phyloP scores from a whole-genome alignment of 2,113 vertebrate species.

The Polyodon spathula region DNA sequence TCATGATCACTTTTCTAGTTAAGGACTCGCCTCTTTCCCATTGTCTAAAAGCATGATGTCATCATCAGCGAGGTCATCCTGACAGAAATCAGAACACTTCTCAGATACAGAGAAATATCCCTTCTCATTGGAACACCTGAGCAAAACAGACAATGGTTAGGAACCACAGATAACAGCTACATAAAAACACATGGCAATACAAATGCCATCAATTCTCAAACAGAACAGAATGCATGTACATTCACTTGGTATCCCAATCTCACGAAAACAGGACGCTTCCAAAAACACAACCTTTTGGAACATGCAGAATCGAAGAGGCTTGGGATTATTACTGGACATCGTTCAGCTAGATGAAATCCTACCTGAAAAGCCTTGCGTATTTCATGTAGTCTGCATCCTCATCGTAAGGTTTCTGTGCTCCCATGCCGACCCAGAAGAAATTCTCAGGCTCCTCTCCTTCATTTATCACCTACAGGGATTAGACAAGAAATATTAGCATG shows the following conservation, averaged over 20 bases:
- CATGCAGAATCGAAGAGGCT: no score
- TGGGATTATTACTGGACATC: no score
- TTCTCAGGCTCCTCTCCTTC: conserved; percentile 96
- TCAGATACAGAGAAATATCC: conserved; percentile 93
- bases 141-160: not conserved
- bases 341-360: conserved; percentile 13
- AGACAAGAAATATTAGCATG: not conserved
- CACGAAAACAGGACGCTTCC: no score
- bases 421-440: conserved; percentile 97
- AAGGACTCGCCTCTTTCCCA: conserved; percentile 69
- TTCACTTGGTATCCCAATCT: no score
- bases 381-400: conserved; percentile 95
- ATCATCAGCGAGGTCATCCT: conserved; percentile 91
- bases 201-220: no score
- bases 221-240: no score
- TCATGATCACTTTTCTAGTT: no score
- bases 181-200: not conserved
- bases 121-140: conserved; percentile 93
- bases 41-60: conserved; percentile 98
- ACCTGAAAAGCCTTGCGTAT: conserved; percentile 88
- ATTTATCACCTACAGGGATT: conserved; percentile 72
- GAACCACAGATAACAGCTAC: not conserved
- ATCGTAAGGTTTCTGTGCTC: conserved; percentile 82
- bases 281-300: no score
- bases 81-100: conserved; percentile 95